These are phyloP conservation scores for Drosophila kuntzei DNA, from an alignment of 2,888 invertebrate genomes.

Conservation along the genomic window DNA sequence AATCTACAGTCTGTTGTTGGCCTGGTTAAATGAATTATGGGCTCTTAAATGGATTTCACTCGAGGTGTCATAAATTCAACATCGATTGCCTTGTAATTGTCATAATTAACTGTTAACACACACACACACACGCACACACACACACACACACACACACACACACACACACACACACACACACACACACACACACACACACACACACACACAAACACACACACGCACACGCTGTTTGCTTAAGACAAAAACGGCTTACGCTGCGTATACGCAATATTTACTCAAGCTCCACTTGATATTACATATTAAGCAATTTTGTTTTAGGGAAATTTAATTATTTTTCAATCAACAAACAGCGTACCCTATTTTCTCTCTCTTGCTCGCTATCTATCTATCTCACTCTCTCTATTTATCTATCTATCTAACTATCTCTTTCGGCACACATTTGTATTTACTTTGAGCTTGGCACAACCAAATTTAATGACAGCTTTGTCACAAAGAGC, in stretches of 20 bases:
- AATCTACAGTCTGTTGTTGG: slow-evolving; percentile 33
- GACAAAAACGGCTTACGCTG: slow-evolving; percentile 46
- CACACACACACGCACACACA: slow-evolving; percentile 10
- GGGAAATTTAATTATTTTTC: slow-evolving; percentile 59
- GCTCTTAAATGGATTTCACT: slow-evolving; percentile 55
- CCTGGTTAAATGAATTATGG: slow-evolving; percentile 55
- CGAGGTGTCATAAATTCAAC: slow-evolving; percentile 47
- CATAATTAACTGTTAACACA: slow-evolving; percentile 51
- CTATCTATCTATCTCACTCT: background rate
- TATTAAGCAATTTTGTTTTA: slow-evolving; percentile 49
- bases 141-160: slow-evolving; percentile 2
- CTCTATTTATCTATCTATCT: background rate
- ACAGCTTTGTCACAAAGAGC: slow-evolving; percentile 50
- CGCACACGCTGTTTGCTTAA: slow-evolving; percentile 30
- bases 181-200: slow-evolving; percentile 2
- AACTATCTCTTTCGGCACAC: background rate
- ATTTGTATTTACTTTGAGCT: slow-evolving; percentile 46
- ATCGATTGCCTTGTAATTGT: slow-evolving; percentile 65
- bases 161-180: background rate
- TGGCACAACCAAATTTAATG: slow-evolving; percentile 53
- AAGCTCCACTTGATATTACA: slow-evolving; percentile 18
- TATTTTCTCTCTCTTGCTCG: background rate
- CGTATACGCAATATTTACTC: slow-evolving; percentile 42
- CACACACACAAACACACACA: background rate
- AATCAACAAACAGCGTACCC: slow-evolving; percentile 45